Evolutionary conservation across 2,797 vertebrate species (phyloP).

Genomic region (Sebastes nivosus): DNA sequence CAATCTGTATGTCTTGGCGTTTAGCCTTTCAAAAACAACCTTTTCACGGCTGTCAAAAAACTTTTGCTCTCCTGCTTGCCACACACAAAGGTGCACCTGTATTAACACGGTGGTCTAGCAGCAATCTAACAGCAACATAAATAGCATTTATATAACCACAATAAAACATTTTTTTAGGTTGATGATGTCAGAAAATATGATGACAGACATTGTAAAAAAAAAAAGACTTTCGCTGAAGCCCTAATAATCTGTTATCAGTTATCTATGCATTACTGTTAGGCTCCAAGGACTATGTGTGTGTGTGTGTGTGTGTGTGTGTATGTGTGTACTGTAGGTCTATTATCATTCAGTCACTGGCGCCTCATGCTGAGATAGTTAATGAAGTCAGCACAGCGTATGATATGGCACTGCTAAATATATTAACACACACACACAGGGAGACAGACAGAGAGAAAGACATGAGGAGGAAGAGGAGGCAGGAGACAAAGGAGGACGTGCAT

Average conservation of each 20-base stretch:
- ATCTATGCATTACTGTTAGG: constrained; percentile 30
- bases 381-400: constrained; percentile 68
- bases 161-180: fast-evolving
- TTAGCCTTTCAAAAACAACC: too few relatives aligned
- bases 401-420: constrained; percentile 72
- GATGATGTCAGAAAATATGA: neutral
- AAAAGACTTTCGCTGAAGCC: neutral
- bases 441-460: constrained; percentile 1
- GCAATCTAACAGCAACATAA: neutral
- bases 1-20: neutral
- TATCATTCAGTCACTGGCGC: constrained; percentile 63
- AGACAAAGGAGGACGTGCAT: neutral
- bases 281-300: constrained; percentile 4
- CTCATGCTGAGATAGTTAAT: constrained; percentile 74
- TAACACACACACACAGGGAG: constrained; percentile 32
- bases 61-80: too few relatives aligned
- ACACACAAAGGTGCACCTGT: neutral
- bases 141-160: neutral
- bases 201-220: neutral
- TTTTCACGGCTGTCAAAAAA: too few relatives aligned
- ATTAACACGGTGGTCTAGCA: fast-evolving
- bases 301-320: constrained; percentile 8
- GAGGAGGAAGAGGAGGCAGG: neutral
- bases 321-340: constrained; percentile 39
- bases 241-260: constrained; percentile 42